Conservation (phyloP, 1,140 invertebrate genomes). For the Neomicropteryx cornuta region DNA sequence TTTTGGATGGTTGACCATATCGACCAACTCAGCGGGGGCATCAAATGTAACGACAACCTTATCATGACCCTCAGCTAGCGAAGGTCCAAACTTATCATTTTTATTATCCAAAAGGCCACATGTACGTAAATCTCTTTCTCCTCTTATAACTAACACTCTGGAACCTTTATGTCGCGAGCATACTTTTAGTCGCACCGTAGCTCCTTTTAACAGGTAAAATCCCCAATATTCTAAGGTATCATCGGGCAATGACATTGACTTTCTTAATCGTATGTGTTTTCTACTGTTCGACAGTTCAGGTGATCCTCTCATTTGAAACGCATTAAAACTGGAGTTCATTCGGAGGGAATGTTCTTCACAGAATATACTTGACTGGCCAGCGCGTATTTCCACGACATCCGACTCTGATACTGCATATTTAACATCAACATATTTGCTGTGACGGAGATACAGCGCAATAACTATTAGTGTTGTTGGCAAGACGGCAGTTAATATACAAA, state of each 20-base stretch:
- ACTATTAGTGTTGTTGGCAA: constrained; percentile 60
- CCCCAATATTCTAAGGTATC: constrained; percentile 84
- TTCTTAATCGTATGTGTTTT: constrained; percentile 66
- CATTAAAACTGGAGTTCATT: constrained; percentile 73
- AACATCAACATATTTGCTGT: constrained; percentile 60
- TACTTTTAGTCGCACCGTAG: constrained; percentile 60
- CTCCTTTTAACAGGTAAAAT: constrained; percentile 70
- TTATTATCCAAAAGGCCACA: constrained; percentile 64
- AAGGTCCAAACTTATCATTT: constrained; percentile 45
- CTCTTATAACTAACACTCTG: constrained; percentile 66
- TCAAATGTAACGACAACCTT: constrained; percentile 60
- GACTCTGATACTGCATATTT: constrained; percentile 66
- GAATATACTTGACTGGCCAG: constrained; percentile 68
- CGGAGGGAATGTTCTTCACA: constrained; percentile 63
- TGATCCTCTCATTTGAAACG: constrained; percentile 61
- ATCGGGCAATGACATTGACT: constrained; percentile 71
- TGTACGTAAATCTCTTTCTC: constrained; percentile 58
- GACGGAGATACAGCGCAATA: constrained; percentile 61
- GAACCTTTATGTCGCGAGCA: constrained; percentile 71
- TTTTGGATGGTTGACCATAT: too few relatives aligned
- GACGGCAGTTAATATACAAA: constrained; percentile 60
- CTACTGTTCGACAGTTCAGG: constrained; percentile 55
- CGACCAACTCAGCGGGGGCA: constrained; percentile 34
- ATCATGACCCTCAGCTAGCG: constrained; percentile 44
- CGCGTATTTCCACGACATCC: constrained; percentile 65